phyloP scores from a whole-genome alignment of 1,140 invertebrate species.

The Camponotus floridanus region DNA sequence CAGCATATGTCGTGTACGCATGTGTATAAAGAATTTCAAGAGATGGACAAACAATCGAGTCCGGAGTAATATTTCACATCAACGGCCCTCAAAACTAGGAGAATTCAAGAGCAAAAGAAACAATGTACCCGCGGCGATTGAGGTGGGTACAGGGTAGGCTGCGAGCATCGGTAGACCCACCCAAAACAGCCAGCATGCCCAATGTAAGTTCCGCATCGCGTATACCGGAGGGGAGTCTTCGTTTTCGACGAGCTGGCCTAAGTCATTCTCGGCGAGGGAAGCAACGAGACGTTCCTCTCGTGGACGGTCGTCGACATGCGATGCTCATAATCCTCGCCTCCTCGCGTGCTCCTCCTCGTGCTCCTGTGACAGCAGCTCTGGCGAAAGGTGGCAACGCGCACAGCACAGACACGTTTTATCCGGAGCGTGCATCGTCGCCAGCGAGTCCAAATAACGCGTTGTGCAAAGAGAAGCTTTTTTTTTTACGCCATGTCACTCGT shows the following conservation, averaged over 20 bases:
- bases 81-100: not conserved
- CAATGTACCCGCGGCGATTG: slow-evolving; percentile 73
- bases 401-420: slow-evolving; percentile 55
- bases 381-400: slow-evolving; percentile 46
- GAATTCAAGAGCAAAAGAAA: not conserved
- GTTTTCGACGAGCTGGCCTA: slow-evolving; percentile 64
- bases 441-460: not conserved
- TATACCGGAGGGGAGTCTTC: slow-evolving; percentile 55
- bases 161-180: slow-evolving; percentile 79
- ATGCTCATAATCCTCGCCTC: slow-evolving; percentile 72
- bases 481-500: not conserved
- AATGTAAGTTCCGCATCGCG: slow-evolving; percentile 78
- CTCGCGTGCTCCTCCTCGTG: slow-evolving; percentile 56
- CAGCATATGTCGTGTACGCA: not conserved
- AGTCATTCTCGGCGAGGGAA: slow-evolving; percentile 70
- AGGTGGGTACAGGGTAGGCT: slow-evolving; percentile 77
- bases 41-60: not conserved
- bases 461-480: not conserved
- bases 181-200: slow-evolving; percentile 81
- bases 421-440: slow-evolving; percentile 63
- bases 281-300: slow-evolving; percentile 11
- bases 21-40: not conserved
- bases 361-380: slow-evolving; percentile 29
- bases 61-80: not conserved
- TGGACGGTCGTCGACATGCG: slow-evolving; percentile 17